Conservation (phyloP, 2,797 vertebrate genomes). For the Trematomus bernacchii region DNA sequence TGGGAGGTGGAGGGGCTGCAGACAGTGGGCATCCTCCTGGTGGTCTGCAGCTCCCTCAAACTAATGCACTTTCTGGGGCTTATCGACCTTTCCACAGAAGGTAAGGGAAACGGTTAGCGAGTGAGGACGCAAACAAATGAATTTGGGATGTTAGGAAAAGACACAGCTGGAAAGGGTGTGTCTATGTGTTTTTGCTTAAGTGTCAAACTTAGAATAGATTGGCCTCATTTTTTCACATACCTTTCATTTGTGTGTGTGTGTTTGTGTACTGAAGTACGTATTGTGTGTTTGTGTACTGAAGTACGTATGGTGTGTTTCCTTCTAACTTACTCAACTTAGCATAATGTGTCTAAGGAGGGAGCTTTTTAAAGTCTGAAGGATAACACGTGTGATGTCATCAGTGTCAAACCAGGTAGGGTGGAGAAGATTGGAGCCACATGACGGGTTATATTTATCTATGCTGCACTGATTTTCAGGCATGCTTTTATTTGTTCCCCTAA, state of each 20-base stretch:
- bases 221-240: constrained; percentile 40
- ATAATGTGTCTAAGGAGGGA: neutral
- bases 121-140: constrained; percentile 45
- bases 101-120: constrained; percentile 76
- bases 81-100: constrained; percentile 85
- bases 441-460: neutral
- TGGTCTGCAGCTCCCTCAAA: constrained; percentile 89
- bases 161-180: constrained; percentile 20
- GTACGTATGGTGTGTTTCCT: constrained; percentile 3
- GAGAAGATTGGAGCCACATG: constrained; percentile 1
- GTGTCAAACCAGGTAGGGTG: neutral
- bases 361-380: neutral
- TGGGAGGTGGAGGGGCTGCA: constrained; percentile 90
- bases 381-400: constrained; percentile 9
- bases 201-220: constrained; percentile 37
- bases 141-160: constrained; percentile 25
- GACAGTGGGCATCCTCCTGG: constrained; percentile 87
- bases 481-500: neutral
- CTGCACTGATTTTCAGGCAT: neutral
- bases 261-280: constrained; percentile 2
- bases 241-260: constrained; percentile 14
- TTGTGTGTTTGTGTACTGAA: constrained; percentile 5
- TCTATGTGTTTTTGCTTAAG: constrained; percentile 17
- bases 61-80: constrained; percentile 91
- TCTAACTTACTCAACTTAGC: neutral